Conservation (phyloP, 2,888 invertebrate species). For the Limnephilus auricula region DNA sequence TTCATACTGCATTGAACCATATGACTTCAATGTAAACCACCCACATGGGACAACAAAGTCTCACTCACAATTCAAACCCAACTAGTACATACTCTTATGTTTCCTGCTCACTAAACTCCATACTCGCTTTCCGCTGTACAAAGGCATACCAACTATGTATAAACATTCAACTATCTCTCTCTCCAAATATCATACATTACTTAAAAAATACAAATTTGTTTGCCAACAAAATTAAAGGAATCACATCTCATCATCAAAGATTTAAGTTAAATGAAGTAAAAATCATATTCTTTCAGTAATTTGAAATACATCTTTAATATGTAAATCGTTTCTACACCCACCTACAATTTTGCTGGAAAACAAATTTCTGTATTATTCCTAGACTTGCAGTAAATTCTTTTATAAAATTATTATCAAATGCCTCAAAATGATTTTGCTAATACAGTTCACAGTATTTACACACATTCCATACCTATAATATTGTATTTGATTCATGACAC, state of each 20-base stretch:
- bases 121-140: background rate
- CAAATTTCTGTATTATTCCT: background rate
- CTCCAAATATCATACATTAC: background rate
- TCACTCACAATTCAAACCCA: background rate
- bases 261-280: background rate
- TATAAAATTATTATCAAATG: background rate
- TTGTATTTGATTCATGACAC: background rate
- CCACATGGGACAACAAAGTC: background rate
- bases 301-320: background rate
- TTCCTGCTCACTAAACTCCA: background rate
- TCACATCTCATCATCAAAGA: background rate
- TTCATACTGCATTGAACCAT: background rate
- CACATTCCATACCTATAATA: background rate
- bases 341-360: background rate
- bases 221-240: background rate
- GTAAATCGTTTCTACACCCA: no score
- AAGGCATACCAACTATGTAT: background rate
- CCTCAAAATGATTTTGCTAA: background rate
- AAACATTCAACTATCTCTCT: background rate
- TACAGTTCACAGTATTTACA: background rate
- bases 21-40: background rate
- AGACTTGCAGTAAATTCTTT: background rate
- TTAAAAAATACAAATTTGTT: background rate
- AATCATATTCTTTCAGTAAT: background rate
- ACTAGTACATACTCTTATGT: background rate